Evolutionary conservation across 92 coral and sea anemone genomes (phyloP), one percentile per base, ranked within the genome.

Genomic region (Palythoa heliodiscus): DNA sequence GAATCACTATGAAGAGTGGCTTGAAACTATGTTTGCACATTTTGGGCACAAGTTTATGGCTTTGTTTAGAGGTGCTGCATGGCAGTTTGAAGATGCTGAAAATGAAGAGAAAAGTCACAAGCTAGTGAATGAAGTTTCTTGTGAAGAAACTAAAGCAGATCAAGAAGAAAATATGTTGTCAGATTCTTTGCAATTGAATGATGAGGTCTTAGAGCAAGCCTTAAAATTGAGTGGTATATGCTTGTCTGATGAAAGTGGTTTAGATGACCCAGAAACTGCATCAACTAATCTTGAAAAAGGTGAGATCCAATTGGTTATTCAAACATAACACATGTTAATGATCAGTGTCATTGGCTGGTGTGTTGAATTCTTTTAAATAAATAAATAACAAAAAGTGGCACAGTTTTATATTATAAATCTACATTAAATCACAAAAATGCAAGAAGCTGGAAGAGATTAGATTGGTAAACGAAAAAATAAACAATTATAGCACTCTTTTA

Each of bases 41-140:
- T 90, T 93, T 88, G 92, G 92, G 6, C 93, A 90, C 77, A 90
- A 90, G 73, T 90, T 93, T 93, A 39, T 75, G 29, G 52, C 52
- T 12, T 40, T 87, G 11, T 58, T 60, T 73, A 75, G 88, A 54
- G 95, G 95, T 5, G 93, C 95, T 2, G 83, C 61, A 53, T 92
- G 92, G 95, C 89, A 92, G 78, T 86, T 84, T 67, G 91, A 89
- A 12, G 63, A 55, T 55, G 25, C 40, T 16, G 58, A 19, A 66
- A 66, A n/a, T 17, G 24, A 19, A 4, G 71, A 4, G 24, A 23
- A 66, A 50, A 78, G 63, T 55, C 19, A 12, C 5, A 55, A 0
- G 16, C 5, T 11, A 55, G 5, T 55, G 19, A 17, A 55, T 55
- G 16, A 10, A 55, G 63, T 6, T 55, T 55, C 63, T 10, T 2